phyloP scores from a whole-genome alignment of 2,888 invertebrate species.

The Agrochola litura region DNA sequence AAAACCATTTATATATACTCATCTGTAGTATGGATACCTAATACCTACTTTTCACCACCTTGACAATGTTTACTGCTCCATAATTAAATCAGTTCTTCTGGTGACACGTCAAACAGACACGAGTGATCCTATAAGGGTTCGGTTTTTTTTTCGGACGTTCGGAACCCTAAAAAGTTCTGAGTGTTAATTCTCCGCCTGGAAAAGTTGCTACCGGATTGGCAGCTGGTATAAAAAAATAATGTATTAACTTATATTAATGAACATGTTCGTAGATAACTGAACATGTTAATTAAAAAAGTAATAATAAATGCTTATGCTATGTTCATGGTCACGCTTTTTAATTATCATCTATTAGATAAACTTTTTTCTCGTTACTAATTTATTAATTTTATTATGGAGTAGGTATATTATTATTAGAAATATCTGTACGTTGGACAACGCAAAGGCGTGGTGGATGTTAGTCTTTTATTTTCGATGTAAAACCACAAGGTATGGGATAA shows the following conservation, averaged over 20 bases:
- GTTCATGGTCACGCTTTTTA: not conserved
- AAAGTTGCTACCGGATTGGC: not conserved
- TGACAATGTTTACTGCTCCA: not conserved
- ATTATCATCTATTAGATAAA: not conserved
- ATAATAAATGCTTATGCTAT: not conserved
- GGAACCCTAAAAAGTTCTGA: not conserved
- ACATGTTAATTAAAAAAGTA: constrained; percentile 2
- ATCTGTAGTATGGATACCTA: too few species aligned
- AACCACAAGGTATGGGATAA: constrained; percentile 56
- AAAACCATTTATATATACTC: too few species aligned
- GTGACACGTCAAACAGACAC: too few species aligned
- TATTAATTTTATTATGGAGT: not conserved
- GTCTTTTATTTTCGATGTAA: constrained; percentile 43
- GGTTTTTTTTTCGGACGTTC: not conserved
- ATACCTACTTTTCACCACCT: too few species aligned
- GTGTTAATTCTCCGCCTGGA: not conserved
- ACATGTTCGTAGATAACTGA: not conserved
- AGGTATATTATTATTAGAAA: constrained; percentile 23
- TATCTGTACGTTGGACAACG: constrained; percentile 34
- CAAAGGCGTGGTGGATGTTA: constrained; percentile 45
- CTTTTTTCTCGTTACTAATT: not conserved
- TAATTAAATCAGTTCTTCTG: not conserved
- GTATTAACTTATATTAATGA: constrained; percentile 7
- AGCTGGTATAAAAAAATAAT: not conserved
- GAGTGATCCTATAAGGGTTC: too few species aligned